Conservation (phyloP, 2,888 invertebrate species). For the Cybosia mesomella region DNA sequence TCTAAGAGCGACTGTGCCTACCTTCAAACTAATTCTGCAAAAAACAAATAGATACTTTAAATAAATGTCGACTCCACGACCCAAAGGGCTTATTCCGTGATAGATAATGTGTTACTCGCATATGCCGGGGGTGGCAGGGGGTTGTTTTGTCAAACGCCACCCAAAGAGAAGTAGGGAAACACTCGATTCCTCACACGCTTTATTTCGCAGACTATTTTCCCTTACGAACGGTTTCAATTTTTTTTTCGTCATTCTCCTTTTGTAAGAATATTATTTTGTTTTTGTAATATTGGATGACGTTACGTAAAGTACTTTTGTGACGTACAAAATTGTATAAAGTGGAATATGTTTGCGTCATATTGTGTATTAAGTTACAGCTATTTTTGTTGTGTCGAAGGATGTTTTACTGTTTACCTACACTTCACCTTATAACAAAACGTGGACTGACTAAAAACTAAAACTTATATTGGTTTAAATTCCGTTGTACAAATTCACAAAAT, state of each 20-base stretch:
- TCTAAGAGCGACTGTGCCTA: too few species aligned
- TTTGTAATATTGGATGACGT: constrained; percentile 52
- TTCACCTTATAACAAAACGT: too few species aligned
- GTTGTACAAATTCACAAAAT: too few species aligned
- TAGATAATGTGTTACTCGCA: constrained; percentile 84
- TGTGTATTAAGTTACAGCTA: constrained; percentile 32
- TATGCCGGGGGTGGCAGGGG: constrained; percentile 67
- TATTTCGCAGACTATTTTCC: constrained; percentile 53
- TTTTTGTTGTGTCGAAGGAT: background rate
- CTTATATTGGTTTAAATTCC: too few species aligned
- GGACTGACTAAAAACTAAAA: too few species aligned
- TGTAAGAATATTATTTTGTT: constrained; percentile 51
- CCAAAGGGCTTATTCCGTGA: constrained; percentile 67
- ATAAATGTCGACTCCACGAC: constrained; percentile 58
- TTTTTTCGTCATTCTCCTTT: constrained; percentile 33
- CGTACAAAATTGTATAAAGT: constrained; percentile 49
- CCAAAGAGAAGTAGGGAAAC: constrained; percentile 65
- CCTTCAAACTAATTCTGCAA: too few species aligned
- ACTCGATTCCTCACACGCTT: constrained; percentile 58
- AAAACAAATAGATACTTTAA: background rate
- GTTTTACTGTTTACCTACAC: too few species aligned
- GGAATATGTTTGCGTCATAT: constrained; percentile 38
- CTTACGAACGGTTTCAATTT: constrained; percentile 50
- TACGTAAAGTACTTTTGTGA: constrained; percentile 48
- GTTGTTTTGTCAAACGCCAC: constrained; percentile 83